Evolutionary conservation across 2,797 vertebrate genomes (phyloP).

Genomic region (Periparus ater): DNA sequence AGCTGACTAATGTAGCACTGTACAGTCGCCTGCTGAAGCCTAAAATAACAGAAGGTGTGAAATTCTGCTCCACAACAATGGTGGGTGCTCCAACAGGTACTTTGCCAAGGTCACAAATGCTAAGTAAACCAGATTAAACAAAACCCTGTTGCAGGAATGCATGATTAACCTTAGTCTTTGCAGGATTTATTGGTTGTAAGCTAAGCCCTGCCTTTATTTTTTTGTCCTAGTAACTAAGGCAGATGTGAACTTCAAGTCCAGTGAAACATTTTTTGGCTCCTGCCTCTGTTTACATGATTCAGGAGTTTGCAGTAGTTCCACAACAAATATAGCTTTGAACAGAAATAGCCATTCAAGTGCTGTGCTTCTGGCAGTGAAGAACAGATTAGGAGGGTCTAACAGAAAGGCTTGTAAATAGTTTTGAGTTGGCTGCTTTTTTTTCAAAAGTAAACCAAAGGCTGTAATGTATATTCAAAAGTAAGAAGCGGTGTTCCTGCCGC

Average conservation of each 20-base stretch:
- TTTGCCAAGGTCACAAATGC: slow-evolving; percentile 52
- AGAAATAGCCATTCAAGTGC: slow-evolving; percentile 63
- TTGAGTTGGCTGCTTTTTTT: background rate
- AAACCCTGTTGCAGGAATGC: slow-evolving; percentile 46
- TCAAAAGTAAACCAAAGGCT: background rate
- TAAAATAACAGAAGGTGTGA: slow-evolving; percentile 36
- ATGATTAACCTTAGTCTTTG: slow-evolving; percentile 37
- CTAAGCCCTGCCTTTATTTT: slow-evolving; percentile 14
- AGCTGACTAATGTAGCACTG: background rate
- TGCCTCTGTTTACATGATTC: slow-evolving; percentile 67
- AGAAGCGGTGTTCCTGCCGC: background rate
- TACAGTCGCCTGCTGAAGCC: background rate
- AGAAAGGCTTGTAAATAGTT: slow-evolving; percentile 31
- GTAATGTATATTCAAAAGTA: background rate
- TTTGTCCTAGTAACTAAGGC: slow-evolving; percentile 48
- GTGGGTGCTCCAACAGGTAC: slow-evolving; percentile 4
- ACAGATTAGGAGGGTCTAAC: slow-evolving; percentile 40
- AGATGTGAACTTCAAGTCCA: slow-evolving; percentile 51
- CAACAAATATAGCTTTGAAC: slow-evolving; percentile 67
- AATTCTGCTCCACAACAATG: background rate
- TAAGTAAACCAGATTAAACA: slow-evolving; percentile 62
- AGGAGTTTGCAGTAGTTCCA: slow-evolving; percentile 66
- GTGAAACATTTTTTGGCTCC: slow-evolving; percentile 56
- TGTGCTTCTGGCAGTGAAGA: slow-evolving; percentile 20
- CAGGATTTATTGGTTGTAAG: slow-evolving; percentile 44